Conservation (phyloP, 2,888 invertebrate species). For the Chrysodeixis includens region DNA sequence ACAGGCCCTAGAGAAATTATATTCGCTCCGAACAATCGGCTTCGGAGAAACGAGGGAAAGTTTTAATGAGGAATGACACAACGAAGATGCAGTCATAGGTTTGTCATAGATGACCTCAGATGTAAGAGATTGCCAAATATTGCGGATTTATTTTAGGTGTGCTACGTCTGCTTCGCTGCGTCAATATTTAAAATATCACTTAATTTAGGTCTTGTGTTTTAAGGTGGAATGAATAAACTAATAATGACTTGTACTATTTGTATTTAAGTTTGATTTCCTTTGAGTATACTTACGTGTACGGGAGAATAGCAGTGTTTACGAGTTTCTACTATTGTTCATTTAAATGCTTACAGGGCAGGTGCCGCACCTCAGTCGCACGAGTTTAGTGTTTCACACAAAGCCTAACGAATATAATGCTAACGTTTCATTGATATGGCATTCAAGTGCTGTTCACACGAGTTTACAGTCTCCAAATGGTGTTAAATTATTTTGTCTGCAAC, state of each 20-base stretch:
- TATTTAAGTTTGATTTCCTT: neutral
- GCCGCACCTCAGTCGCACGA: conserved; percentile 49
- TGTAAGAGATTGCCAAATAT: conserved; percentile 71
- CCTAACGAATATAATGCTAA: conserved; percentile 44
- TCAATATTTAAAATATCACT: neutral
- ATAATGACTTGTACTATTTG: neutral
- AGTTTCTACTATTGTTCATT: neutral
- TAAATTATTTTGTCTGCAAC: conserved; percentile 20
- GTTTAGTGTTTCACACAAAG: conserved; percentile 52
- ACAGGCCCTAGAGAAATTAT: conserved; percentile 65
- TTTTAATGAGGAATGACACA: conserved; percentile 23
- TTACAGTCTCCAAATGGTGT: conserved; percentile 23
- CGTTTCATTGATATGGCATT: conserved; percentile 30
- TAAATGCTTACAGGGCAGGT: conserved; percentile 24
- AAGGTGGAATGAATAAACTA: neutral
- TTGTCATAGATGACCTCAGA: conserved; percentile 67
- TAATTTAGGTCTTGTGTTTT: neutral
- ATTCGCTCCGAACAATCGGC: conserved; percentile 33
- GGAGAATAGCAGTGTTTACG: neutral
- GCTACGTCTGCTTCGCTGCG: conserved; percentile 46
- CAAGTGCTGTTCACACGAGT: conserved; percentile 52
- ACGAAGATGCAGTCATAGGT: conserved; percentile 39
- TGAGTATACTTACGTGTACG: neutral
- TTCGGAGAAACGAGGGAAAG: conserved; percentile 54
- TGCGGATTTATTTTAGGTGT: conserved; percentile 69